Evolutionary conservation across 2,888 invertebrate species (phyloP).

Genomic region (Zaprionus bogoriensis): DNA sequence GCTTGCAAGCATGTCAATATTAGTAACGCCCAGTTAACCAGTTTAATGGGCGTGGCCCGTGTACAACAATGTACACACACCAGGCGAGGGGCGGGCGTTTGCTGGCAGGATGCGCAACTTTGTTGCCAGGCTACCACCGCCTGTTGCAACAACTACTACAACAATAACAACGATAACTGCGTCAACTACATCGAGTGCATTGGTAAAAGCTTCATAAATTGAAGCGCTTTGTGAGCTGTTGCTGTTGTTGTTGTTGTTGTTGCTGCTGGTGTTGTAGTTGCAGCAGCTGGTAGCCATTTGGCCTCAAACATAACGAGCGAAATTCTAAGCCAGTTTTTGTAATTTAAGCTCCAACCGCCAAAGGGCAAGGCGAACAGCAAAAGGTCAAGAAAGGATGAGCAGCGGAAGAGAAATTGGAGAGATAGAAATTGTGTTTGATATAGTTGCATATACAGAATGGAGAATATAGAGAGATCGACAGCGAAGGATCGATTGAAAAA

Average conservation of each 20-base stretch:
- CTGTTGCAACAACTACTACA: too few species aligned
- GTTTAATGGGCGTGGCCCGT: conserved; percentile 50
- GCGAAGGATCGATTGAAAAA: not conserved
- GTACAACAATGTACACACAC: conserved; percentile 2
- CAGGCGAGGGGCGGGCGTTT: not conserved
- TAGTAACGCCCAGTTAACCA: conserved; percentile 65
- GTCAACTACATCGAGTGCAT: too few species aligned
- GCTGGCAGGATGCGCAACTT: conserved; percentile 44
- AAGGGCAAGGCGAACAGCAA: not conserved
- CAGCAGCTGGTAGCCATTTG: conserved; percentile 9
- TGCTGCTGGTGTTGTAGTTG: not conserved
- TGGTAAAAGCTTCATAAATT: conserved; percentile 28
- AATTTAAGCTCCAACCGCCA: not conserved
- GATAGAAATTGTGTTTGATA: too few species aligned
- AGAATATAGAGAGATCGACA: too few species aligned
- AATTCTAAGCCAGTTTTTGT: conserved; percentile 15
- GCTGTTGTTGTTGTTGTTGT: not conserved
- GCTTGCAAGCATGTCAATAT: conserved; percentile 66
- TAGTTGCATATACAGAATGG: too few species aligned
- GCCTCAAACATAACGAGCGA: conserved; percentile 3
- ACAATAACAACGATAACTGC: too few species aligned
- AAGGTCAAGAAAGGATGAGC: conserved; percentile 1
- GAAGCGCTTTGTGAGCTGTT: conserved; percentile 10
- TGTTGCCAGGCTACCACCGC: conserved; percentile 30
- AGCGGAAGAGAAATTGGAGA: not conserved